Evolutionary conservation across 2,888 invertebrate species (phyloP).

Genomic region (Caenorhabditis auriculariae): DNA sequence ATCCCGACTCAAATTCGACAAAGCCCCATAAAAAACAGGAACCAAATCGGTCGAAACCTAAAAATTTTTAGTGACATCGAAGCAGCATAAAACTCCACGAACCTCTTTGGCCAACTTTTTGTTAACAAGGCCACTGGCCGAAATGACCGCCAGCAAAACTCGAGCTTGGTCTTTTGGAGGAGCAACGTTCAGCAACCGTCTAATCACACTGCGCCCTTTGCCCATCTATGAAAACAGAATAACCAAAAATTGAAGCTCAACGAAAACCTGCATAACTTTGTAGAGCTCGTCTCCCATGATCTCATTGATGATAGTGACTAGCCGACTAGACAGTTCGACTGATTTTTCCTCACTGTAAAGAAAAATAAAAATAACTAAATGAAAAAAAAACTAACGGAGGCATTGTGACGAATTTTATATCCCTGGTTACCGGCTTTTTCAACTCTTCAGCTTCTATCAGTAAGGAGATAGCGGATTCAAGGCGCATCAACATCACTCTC

Average conservation of each 20-base stretch:
- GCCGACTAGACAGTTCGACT: constrained; percentile 10
- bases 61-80: constrained; percentile 16
- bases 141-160: constrained; percentile 14
- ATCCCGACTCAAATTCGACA: constrained; percentile 14
- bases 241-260: not conserved
- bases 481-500: constrained; percentile 48
- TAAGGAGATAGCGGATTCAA: constrained; percentile 48
- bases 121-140: constrained; percentile 14
- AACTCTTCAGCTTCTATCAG: constrained; percentile 50
- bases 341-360: constrained; percentile 23
- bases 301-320: constrained; percentile 19
- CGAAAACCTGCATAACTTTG: constrained; percentile 10
- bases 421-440: not conserved
- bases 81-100: not conserved
- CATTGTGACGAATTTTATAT: too few relatives aligned
- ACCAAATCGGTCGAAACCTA: not conserved
- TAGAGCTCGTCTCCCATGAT: constrained; percentile 28
- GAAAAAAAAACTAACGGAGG: too few relatives aligned
- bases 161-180: constrained; percentile 19
- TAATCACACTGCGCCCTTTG: constrained; percentile 28
- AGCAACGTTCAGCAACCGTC: constrained; percentile 18
- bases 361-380: constrained; percentile 1
- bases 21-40: constrained; percentile 7
- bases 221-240: constrained; percentile 20
- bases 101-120: constrained; percentile 23